Base-by-base conservation (phyloP, 2,113 vertebrate species). In the Uria lomvia region DNA sequence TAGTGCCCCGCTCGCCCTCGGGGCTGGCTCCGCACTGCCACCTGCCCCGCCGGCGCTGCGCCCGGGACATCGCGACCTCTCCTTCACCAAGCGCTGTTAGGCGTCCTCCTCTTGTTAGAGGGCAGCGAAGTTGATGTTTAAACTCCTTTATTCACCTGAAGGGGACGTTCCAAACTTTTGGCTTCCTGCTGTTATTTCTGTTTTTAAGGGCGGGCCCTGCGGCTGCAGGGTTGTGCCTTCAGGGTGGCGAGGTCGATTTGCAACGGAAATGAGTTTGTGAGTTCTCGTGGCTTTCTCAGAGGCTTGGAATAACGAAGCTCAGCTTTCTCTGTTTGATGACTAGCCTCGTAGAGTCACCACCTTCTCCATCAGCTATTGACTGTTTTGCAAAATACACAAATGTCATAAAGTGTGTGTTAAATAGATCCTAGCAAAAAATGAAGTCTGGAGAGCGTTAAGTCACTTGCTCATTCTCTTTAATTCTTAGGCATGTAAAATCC, bases 61-160 rank as follows among this genome's bases (percentile, higher is more conserved):
- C 2, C 47, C 0, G 21, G 52, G 38, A 4, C 29, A 5, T 2
- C 3, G 19, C 19, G 3, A 0, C 2, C 14, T 6, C 26, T 2
- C 27, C 56, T 8, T 21, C 1, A 2, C 16, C n/a, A 0, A 2
- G n/a, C 40, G 0, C 43, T 8, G 47, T 3, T 3, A 9, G 13
- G 20, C 15, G 18, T 2, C 26, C 32, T 11, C 26, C 43, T 18
- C 23, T 5, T 5, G 7, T 2, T 8, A 3, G 9, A 20, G 45
- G 4, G 47, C 49, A 3, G 42, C 32, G 18, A 3, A 9, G 6
- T 0, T 3, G 21, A 1, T 12, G 13, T 3, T 9, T 43, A 19
- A 19, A 7, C 27, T 8, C 50, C 30, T 15, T 1, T 3, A 1
- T 2, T 11, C 45, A 3, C 60, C 56, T 10, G 21, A 3, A 12